A percentile compares a stretch with the other conserved stretches of the same genome.
These are phyloP conservation scores for Microctenopoma steveboyesi DNA, from an alignment of 2,797 vertebrate species.

Conservation along the genomic window DNA sequence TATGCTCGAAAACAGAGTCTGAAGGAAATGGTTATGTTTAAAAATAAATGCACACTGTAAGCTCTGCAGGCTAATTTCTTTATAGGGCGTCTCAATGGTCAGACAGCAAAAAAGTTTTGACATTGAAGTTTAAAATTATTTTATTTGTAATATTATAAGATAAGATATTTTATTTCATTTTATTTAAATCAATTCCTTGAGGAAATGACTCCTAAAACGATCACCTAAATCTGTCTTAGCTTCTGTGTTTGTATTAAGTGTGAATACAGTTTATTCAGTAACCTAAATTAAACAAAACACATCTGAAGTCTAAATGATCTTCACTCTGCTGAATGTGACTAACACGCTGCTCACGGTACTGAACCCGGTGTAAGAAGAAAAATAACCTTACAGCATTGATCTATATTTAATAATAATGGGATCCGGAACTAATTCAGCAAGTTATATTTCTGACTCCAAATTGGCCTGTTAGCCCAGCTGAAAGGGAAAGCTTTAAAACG, in stretches of 20 bases:
- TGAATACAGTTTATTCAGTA: not conserved
- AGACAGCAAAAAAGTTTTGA: slow-evolving; percentile 4
- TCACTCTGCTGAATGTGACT: not conserved
- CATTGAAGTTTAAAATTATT: no score
- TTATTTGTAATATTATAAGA: slow-evolving; percentile 1
- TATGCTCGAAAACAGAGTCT: slow-evolving; percentile 33
- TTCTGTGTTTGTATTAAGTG: no score
- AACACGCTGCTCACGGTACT: not conserved
- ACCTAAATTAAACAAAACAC: slow-evolving; percentile 8
- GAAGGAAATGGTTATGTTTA: slow-evolving; percentile 32
- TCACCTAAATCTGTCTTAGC: not conserved
- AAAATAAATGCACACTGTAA: slow-evolving; percentile 36
- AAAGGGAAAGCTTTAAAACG: not conserved
- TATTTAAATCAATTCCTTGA: not conserved
- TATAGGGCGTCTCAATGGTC: slow-evolving; percentile 33
- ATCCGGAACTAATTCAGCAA: not conserved
- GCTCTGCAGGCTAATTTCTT: slow-evolving; percentile 23
- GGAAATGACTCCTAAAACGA: not conserved
- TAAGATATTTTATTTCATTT: not conserved
- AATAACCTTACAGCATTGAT: no score
- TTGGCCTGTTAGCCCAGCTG: not conserved
- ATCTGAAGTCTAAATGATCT: not conserved
- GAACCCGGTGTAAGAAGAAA: no score
- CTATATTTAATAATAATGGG: not conserved
- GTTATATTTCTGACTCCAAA: not conserved